Conservation (phyloP, 2,888 invertebrate species). For the Pheosia gnoma region DNA sequence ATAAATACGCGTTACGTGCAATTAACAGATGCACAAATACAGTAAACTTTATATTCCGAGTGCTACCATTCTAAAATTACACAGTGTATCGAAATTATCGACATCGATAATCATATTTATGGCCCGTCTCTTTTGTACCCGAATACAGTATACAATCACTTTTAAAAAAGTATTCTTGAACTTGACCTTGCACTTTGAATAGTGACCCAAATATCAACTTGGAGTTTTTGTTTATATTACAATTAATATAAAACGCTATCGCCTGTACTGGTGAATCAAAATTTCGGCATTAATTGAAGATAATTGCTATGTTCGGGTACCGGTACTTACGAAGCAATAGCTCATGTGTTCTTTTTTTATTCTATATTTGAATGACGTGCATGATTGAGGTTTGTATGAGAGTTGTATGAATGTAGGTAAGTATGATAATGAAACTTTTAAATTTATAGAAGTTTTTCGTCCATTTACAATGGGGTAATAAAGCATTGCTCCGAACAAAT, state of each 20-base stretch:
- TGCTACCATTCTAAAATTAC: not conserved
- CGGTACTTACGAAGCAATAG: not conserved
- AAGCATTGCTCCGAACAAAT: no score
- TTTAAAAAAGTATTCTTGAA: conserved; percentile 40
- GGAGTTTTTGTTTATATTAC: conserved; percentile 25
- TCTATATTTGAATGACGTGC: no score
- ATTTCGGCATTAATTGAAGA: conserved; percentile 7
- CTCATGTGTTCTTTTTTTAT: not conserved
- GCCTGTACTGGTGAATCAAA: conserved; percentile 22
- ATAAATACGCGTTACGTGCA: no score
- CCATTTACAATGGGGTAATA: no score
- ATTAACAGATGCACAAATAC: not conserved
- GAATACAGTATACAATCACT: conserved; percentile 49
- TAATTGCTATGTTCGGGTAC: conserved; percentile 12
- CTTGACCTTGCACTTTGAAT: conserved; percentile 58
- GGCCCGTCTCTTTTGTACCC: conserved; percentile 21
- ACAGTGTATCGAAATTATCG: conserved; percentile 8
- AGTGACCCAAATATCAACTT: conserved; percentile 39
- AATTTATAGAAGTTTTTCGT: no score
- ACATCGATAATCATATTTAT: conserved; percentile 10
- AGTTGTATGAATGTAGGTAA: no score
- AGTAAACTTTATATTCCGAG: not conserved
- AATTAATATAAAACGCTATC: conserved; percentile 21
- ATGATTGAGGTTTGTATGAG: no score
- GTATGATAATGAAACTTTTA: no score